Conservation (phyloP, 2,888 invertebrate species). For the Cephus runcator region DNA sequence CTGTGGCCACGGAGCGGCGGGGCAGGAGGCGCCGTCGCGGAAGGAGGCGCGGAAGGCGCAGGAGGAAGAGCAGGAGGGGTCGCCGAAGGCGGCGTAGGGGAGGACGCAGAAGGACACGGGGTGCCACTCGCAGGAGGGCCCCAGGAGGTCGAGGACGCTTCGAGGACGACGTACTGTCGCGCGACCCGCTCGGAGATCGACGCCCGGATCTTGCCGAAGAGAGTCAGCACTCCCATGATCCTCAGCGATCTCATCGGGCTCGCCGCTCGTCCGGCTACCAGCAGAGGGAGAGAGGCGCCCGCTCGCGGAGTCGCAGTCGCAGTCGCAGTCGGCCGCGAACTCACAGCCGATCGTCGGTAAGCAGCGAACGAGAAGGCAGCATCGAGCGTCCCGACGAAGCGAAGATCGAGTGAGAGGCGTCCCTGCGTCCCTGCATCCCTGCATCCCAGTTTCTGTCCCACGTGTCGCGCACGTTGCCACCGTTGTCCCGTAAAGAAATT, state of each 20-base stretch:
- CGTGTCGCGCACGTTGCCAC: too few species aligned
- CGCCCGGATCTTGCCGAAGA: too few species aligned
- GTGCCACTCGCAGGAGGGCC: slow-evolving; percentile 12
- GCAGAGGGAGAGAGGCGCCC: slow-evolving; percentile 9
- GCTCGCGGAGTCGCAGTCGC: slow-evolving; percentile 32
- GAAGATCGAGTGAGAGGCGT: slow-evolving; percentile 1
- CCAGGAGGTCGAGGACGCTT: not conserved
- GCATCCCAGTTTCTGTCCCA: too few species aligned
- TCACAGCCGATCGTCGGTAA: slow-evolving; percentile 41
- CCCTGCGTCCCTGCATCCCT: not conserved
- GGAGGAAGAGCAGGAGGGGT: slow-evolving; percentile 8
- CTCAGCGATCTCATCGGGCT: not conserved
- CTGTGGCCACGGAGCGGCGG: not conserved
- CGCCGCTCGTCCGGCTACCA: slow-evolving; percentile 24
- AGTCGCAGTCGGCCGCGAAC: slow-evolving; percentile 32
- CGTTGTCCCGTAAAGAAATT: too few species aligned
- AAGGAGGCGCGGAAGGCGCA: slow-evolving; percentile 19
- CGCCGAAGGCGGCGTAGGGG: slow-evolving; percentile 8
- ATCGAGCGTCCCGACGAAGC: slow-evolving; percentile 26
- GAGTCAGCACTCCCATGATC: too few species aligned
- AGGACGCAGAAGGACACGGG: slow-evolving; percentile 17
- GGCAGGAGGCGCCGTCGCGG: slow-evolving; percentile 19
- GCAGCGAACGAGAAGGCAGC: slow-evolving; percentile 43
- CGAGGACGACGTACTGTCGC: slow-evolving; percentile 21
- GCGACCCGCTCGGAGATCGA: slow-evolving; percentile 1